These are phyloP conservation scores for Anolis carolinensis DNA, from an alignment of 2,113 vertebrate genomes.

Conservation along the genomic window DNA sequence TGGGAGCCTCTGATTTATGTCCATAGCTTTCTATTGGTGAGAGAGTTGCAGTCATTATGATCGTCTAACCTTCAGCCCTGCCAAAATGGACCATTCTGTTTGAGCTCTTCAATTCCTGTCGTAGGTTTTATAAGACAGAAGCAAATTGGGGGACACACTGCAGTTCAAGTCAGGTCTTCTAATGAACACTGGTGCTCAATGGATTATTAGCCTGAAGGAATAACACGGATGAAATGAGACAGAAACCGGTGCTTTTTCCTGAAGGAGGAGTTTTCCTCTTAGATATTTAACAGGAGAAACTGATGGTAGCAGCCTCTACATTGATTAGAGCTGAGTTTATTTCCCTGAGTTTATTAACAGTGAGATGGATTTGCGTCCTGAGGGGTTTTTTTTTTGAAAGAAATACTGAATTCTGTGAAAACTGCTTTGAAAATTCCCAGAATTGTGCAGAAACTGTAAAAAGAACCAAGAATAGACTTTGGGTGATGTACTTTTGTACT, in stretches of 20 bases:
- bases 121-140: background rate
- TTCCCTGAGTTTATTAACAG: background rate
- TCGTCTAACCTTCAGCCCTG: too few species aligned
- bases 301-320: background rate
- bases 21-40: background rate
- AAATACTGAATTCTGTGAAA: background rate
- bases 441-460: background rate
- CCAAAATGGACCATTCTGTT: background rate
- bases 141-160: background rate
- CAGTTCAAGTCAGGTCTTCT: background rate
- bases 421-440: background rate
- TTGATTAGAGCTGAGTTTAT: background rate
- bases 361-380: background rate
- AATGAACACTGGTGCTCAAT: background rate
- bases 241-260: background rate
- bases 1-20: background rate
- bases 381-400: background rate
- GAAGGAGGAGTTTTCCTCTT: background rate
- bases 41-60: slow-evolving; percentile 21
- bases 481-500: background rate
- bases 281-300: background rate
- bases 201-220: background rate
- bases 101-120: background rate
- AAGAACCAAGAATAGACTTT: background rate
- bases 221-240: background rate